Conservation (phyloP, 2,113 vertebrate genomes). For the Puntigrus tetrazona region DNA sequence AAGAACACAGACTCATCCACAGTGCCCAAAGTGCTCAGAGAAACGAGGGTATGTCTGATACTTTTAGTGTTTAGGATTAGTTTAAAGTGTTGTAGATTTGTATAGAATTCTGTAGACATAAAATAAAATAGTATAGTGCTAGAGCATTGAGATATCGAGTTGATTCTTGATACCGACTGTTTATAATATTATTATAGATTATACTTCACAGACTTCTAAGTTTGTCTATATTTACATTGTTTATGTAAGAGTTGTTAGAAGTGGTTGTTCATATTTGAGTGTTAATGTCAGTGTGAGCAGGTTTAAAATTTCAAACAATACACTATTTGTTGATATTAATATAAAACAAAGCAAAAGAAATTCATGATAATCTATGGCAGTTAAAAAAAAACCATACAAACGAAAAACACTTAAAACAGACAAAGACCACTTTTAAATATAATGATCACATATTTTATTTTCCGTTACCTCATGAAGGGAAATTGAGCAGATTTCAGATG, state of each 20-base stretch:
- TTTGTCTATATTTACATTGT: too few relatives aligned
- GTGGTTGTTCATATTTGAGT: neutral
- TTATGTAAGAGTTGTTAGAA: neutral
- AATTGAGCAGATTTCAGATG: too few relatives aligned
- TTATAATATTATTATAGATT: neutral
- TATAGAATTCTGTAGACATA: neutral
- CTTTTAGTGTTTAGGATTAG: neutral
- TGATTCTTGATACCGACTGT: neutral
- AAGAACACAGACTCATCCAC: slow-evolving; percentile 64
- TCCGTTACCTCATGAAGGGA: too few relatives aligned
- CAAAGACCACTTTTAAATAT: neutral
- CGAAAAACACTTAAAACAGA: neutral
- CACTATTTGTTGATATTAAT: neutral
- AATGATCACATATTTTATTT: too few relatives aligned
- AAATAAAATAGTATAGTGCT: neutral
- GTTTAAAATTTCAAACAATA: neutral
- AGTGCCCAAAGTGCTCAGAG: slow-evolving; percentile 67
- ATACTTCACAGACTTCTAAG: neutral
- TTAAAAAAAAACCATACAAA: too few relatives aligned
- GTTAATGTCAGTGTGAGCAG: neutral
- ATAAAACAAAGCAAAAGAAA: neutral
- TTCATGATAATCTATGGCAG: neutral
- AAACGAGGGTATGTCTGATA: slow-evolving; percentile 64
- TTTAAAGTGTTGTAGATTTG: neutral
- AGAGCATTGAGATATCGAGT: neutral